phyloP scores from a whole-genome alignment of 1,140 invertebrate species.

The Spodoptera litura region DNA sequence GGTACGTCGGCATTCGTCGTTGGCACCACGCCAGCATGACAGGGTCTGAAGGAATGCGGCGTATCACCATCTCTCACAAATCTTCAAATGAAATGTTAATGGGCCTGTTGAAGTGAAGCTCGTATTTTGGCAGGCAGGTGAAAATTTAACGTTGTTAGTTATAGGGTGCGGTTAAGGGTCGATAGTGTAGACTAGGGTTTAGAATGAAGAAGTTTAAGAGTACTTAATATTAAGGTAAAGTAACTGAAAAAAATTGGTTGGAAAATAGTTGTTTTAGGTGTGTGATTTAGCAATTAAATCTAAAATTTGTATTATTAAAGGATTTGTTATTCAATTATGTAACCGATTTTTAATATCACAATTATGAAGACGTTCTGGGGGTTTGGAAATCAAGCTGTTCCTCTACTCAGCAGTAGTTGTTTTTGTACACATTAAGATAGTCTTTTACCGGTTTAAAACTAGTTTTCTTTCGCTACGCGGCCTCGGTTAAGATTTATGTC shows the following conservation, averaged over 20 bases:
- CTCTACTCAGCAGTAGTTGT: too few relatives aligned
- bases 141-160: constrained; percentile 24
- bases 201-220: background rate
- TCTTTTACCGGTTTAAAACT: background rate
- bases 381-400: too few relatives aligned
- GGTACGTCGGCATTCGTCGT: constrained; percentile 40
- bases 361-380: too few relatives aligned
- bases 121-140: constrained; percentile 45
- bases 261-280: too few relatives aligned
- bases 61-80: constrained; percentile 62
- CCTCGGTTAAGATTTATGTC: constrained; percentile 40
- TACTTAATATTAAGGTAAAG: too few relatives aligned
- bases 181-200: constrained; percentile 3
- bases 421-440: background rate
- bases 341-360: too few relatives aligned
- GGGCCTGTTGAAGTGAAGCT: constrained; percentile 59
- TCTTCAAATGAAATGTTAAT: constrained; percentile 68
- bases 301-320: too few relatives aligned
- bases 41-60: constrained; percentile 65
- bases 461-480: background rate
- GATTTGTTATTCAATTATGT: too few relatives aligned
- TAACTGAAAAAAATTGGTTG: too few relatives aligned
- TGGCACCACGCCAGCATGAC: constrained; percentile 70
- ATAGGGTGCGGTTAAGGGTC: constrained; percentile 1
- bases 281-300: too few relatives aligned